Evolutionary conservation across 2,888 invertebrate species (phyloP).

Genomic region (Trachelus iudaicus): DNA sequence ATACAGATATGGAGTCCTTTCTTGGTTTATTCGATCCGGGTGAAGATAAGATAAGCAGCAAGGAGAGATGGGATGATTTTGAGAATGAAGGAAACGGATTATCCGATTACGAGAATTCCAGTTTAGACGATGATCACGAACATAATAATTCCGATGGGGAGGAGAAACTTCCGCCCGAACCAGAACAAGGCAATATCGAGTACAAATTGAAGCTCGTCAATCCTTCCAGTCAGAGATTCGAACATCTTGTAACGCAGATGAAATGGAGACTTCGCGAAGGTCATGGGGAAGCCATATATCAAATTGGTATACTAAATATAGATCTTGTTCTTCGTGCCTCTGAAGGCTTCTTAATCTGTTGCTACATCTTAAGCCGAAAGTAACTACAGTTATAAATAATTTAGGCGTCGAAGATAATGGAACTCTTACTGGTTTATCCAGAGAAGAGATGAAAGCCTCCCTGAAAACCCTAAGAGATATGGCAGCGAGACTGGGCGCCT

Average conservation of each 20-base stretch:
- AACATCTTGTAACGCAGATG: conserved; percentile 98
- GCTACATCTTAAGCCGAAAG: neutral
- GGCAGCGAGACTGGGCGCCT: conserved; percentile 89
- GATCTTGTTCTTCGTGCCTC: neutral
- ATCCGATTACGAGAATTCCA: conserved; percentile 66
- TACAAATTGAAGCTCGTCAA: conserved; percentile 95
- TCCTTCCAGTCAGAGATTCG: conserved; percentile 89
- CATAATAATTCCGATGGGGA: conserved; percentile 68
- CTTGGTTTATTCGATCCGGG: conserved; percentile 82
- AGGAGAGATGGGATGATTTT: conserved; percentile 68
- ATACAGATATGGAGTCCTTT: conserved; percentile 80
- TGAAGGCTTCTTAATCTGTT: neutral
- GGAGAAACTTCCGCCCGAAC: conserved; percentile 85
- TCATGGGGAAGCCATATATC: conserved; percentile 97
- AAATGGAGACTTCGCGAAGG: conserved; percentile 98
- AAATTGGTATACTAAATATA: conserved; percentile 73
- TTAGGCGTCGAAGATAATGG: conserved; percentile 88
- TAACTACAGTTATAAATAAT: neutral
- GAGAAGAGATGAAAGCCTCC: conserved; percentile 87
- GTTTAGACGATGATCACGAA: conserved; percentile 64
- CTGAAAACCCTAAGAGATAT: conserved; percentile 87
- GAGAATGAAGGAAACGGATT: conserved; percentile 54
- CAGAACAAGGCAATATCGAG: conserved; percentile 94
- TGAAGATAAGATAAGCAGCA: conserved; percentile 57
- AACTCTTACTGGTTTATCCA: conserved; percentile 84